phyloP scores from a whole-genome alignment of 1,140 invertebrate genomes.

The Theocolax elegans region DNA sequence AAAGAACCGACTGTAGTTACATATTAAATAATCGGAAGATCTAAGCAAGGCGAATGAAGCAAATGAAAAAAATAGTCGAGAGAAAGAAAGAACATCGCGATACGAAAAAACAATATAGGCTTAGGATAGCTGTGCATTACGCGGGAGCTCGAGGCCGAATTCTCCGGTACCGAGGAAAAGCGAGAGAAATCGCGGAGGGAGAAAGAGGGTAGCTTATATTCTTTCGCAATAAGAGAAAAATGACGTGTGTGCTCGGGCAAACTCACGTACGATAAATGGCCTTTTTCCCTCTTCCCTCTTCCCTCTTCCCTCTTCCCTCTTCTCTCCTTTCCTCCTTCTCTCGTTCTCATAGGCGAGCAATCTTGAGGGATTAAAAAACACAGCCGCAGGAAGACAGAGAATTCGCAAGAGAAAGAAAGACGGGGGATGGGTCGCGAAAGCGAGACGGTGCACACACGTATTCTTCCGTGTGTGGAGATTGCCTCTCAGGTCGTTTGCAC shows the following conservation, averaged over 20 bases:
- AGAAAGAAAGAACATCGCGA: slow-evolving; percentile 3
- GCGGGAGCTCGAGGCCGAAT: neutral
- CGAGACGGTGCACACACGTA: neutral
- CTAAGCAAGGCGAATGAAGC: neutral
- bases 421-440: neutral
- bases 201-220: slow-evolving; percentile 36
- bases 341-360: too few species aligned
- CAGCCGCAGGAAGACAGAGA: slow-evolving; percentile 42
- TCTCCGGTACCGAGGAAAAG: neutral
- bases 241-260: slow-evolving; percentile 43
- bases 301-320: slow-evolving; percentile 38
- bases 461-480: slow-evolving; percentile 43
- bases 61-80: neutral
- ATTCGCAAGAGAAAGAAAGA: neutral
- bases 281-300: slow-evolving; percentile 47
- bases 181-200: neutral
- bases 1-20: too few species aligned
- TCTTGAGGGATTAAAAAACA: slow-evolving; percentile 64
- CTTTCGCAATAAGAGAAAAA: slow-evolving; percentile 54
- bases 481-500: slow-evolving; percentile 54
- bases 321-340: too few species aligned
- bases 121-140: too few species aligned
- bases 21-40: too few species aligned
- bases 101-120: too few species aligned
- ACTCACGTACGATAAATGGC: slow-evolving; percentile 58